phyloP scores from a whole-genome alignment of 1,140 invertebrate genomes.

The Drosophila rhopaloa region DNA sequence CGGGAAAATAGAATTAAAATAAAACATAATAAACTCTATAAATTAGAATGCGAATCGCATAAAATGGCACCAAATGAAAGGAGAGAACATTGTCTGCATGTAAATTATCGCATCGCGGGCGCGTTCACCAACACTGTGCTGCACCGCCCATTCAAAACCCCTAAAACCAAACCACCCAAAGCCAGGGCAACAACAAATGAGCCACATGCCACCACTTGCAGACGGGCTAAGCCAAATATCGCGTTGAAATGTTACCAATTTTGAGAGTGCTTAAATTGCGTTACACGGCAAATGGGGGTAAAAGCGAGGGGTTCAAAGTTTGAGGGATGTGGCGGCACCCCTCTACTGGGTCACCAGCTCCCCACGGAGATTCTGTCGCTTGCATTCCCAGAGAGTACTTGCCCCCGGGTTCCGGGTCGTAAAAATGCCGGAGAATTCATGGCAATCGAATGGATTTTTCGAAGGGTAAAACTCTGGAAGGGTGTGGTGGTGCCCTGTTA shows the following conservation, averaged over 20 bases:
- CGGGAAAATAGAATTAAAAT: constrained; percentile 40
- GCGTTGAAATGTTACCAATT: constrained; percentile 79
- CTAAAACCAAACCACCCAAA: constrained; percentile 19
- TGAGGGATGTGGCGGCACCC: background rate
- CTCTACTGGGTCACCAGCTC: constrained; percentile 7
- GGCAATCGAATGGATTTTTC: constrained; percentile 71
- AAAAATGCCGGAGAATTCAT: constrained; percentile 78
- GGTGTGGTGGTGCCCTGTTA: constrained; percentile 25
- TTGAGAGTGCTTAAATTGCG: constrained; percentile 70
- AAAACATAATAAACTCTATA: constrained; percentile 49
- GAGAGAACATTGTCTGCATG: constrained; percentile 27
- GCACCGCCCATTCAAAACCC: background rate
- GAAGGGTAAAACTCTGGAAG: constrained; percentile 26
- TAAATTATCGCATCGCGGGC: constrained; percentile 62
- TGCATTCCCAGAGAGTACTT: constrained; percentile 57
- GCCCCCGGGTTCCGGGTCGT: constrained; percentile 45
- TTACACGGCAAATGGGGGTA: constrained; percentile 34
- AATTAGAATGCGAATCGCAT: constrained; percentile 57
- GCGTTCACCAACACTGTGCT: constrained; percentile 52
- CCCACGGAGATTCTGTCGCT: constrained; percentile 40
- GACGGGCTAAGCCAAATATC: constrained; percentile 45
- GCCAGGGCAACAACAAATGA: constrained; percentile 30
- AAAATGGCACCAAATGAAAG: constrained; percentile 27
- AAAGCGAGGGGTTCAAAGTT: background rate
- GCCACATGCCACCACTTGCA: constrained; percentile 67